Base-by-base conservation (phyloP, 2,113 vertebrate species). In the Oxygymnocypris stewartii region DNA sequence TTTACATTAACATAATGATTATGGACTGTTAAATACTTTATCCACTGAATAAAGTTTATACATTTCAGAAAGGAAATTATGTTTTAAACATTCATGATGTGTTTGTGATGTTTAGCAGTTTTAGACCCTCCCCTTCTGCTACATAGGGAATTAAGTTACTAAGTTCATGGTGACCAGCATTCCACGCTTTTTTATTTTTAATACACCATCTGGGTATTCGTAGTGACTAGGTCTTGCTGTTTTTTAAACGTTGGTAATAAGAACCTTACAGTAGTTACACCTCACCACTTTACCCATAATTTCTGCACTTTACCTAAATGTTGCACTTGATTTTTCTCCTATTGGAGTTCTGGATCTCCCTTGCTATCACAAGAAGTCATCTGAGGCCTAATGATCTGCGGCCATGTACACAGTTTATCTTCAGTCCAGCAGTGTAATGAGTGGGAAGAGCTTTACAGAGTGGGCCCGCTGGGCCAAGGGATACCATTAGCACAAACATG, bases 341-440 rank as follows among this genome's bases (percentile, higher is more conserved):
- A 47, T 23, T 51, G 2, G 28, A 4, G 25, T 61, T 69, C 13
- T 57, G 79, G 35, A 78, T 85, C 74, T 69, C 51, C n/a, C 28
- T 35, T 7, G 25, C 42, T 44, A 59, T 84, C 67, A 63, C 49
- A 57, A 65, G 76, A 77, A 87, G 74, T 73, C 71, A 88, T 85
- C 47, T 74, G 47, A 57, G 65, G 67, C 83, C 73, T 91, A 91
- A 89, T 89, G 88, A 83, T 85, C 86, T 81, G 81, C n/a, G 44
- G 40, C 84, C 57, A 75, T 87, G 86, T 88, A 88, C 84, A 89
- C 88, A 86, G 87, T 89, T 88, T 89, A 88, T 89, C 87, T 88
- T 82, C 71, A 54, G 73, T 81, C 84, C 88, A 79, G 79, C 59
- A 81, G 57, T 78, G 73, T 87, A 87, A 89, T 90, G 85, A 90